A percentile compares a stretch with the other conserved stretches of the same genome.
These are phyloP conservation scores for Epizoanthus scotinus DNA, from an alignment of 92 coral and sea anemone genomes.

Conservation along the genomic window DNA sequence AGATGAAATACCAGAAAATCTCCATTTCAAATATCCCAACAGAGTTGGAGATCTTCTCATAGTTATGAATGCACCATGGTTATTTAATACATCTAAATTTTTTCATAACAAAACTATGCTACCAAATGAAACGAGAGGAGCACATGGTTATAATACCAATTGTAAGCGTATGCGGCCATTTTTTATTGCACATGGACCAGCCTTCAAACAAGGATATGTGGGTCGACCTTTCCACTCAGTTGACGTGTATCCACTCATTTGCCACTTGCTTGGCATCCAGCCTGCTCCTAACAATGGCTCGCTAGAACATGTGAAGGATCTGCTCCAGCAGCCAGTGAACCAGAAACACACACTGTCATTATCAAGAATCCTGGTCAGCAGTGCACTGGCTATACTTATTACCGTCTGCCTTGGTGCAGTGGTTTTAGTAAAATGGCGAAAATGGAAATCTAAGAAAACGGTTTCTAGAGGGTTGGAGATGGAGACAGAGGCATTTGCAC, in stretches of 20 bases:
- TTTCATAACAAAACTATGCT: background rate
- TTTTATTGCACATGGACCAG: constrained; percentile 77
- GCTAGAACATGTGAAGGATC: constrained; percentile 51
- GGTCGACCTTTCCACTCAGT: constrained; percentile 54
- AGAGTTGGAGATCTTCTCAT: constrained; percentile 65
- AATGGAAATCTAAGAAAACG: background rate
- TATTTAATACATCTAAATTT: constrained; percentile 29
- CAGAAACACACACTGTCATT: background rate
- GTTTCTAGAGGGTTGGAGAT: background rate
- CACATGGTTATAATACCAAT: constrained; percentile 59
- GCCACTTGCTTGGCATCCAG: constrained; percentile 63
- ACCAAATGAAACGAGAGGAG: constrained; percentile 40
- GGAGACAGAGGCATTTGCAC: constrained; percentile 6
- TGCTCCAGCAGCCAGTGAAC: constrained; percentile 12
- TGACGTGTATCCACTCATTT: constrained; percentile 71
- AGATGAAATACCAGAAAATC: constrained; percentile 61
- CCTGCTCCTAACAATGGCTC: constrained; percentile 71
- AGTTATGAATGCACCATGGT: constrained; percentile 53
- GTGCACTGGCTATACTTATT: background rate
- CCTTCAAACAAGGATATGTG: constrained; percentile 60
- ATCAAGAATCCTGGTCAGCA: background rate
- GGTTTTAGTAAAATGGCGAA: background rate
- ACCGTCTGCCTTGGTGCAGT: background rate
- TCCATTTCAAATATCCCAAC: constrained; percentile 54
- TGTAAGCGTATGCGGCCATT: constrained; percentile 61